phyloP scores from a whole-genome alignment of 2,888 invertebrate genomes.

The Stomorhina lunata region DNA sequence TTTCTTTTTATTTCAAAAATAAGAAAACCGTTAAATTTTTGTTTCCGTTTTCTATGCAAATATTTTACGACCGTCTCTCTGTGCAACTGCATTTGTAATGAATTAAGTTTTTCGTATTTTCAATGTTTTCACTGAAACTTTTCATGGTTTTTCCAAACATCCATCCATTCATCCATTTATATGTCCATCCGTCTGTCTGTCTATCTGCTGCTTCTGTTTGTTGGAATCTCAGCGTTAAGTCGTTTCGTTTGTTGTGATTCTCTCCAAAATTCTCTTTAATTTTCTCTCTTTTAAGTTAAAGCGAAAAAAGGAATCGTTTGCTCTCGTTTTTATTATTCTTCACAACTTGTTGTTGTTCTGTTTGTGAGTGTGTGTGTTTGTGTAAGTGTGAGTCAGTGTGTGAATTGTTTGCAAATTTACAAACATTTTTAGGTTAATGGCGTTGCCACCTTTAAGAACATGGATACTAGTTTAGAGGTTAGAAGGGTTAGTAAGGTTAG shows the following conservation, averaged over 20 bases:
- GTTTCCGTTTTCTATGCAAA: constrained; percentile 5
- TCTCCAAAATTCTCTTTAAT: constrained; percentile 37
- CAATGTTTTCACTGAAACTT: too few species aligned
- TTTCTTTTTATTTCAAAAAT: constrained; percentile 14
- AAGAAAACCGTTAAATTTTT: constrained; percentile 55
- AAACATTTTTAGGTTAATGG: neutral
- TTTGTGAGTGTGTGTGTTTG: neutral
- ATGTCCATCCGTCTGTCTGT: constrained; percentile 6
- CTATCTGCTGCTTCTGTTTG: too few species aligned
- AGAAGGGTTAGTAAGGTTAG: too few species aligned
- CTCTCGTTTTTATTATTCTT: constrained; percentile 51
- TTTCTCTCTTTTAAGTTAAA: constrained; percentile 32
- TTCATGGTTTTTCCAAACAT: constrained; percentile 47
- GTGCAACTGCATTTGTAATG: constrained; percentile 76
- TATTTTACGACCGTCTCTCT: constrained; percentile 71
- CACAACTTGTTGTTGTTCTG: constrained; percentile 1
- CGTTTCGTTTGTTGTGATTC: constrained; percentile 18
- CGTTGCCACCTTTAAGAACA: neutral
- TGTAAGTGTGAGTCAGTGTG: neutral
- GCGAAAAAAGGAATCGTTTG: constrained; percentile 57
- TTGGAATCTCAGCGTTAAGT: constrained; percentile 55
- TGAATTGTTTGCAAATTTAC: constrained; percentile 36
- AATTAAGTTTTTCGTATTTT: constrained; percentile 67
- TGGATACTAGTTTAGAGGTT: too few species aligned
- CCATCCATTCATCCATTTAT: neutral